Conservation (phyloP, 2,113 vertebrate species). For the Mohoua ochrocephala region DNA sequence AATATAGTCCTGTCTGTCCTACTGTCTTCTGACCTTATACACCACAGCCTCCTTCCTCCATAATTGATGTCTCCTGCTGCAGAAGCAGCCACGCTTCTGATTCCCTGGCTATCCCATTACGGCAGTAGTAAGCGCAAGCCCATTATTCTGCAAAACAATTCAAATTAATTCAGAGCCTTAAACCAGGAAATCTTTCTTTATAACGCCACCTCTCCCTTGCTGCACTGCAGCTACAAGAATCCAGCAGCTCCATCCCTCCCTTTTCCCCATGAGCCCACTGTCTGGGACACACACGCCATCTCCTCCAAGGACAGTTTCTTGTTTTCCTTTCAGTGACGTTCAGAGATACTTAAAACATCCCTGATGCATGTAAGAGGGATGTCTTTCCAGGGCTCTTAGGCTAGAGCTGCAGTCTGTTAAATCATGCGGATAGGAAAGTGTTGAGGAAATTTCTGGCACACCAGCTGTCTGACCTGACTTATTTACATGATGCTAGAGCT, state of each 20-base stretch:
- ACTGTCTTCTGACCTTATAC: background rate
- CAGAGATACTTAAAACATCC: background rate
- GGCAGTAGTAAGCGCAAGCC: background rate
- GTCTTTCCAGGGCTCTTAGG: background rate
- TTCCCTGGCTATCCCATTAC: background rate
- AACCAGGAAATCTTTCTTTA: background rate
- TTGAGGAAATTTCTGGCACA: background rate
- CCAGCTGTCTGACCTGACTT: background rate
- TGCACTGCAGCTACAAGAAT: background rate
- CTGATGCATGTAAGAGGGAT: background rate
- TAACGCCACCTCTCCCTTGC: background rate
- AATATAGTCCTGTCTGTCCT: background rate
- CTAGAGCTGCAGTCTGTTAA: background rate
- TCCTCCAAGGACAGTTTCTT: background rate
- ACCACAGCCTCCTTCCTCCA: background rate
- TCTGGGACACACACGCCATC: background rate
- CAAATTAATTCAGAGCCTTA: background rate
- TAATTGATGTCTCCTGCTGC: background rate
- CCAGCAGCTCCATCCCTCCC: background rate
- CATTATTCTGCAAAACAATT: background rate
- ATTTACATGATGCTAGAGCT: background rate
- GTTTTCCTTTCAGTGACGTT: background rate
- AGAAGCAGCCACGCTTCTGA: background rate
- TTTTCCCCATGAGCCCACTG: background rate
- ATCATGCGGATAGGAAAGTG: background rate